These are phyloP conservation scores for Cassiopea andromeda DNA, from an alignment of 30 jellyfish, hydroid and myxozoan species.

Conservation along the genomic window DNA sequence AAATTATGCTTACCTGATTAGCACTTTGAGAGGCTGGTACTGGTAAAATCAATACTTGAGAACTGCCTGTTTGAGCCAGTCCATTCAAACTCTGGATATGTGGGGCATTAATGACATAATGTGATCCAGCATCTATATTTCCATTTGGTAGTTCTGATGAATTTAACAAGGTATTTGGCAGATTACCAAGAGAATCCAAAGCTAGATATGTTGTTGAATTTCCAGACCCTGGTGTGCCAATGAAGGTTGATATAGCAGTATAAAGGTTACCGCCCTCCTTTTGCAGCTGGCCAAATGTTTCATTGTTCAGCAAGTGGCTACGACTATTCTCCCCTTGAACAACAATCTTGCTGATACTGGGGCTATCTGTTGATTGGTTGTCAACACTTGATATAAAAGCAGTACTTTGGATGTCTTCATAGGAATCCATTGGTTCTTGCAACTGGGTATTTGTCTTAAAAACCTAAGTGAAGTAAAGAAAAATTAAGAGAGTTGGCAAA, in stretches of 20 bases:
- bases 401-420: background rate
- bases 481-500: background rate
- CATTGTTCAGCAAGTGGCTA: background rate
- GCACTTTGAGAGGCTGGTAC: conserved; percentile 52
- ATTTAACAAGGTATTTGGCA: conserved; percentile 37
- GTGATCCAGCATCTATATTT: conserved; percentile 37
- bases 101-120: conserved; percentile 42
- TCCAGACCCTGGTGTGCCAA: conserved; percentile 35
- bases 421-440: background rate
- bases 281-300: conserved; percentile 1
- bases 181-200: conserved; percentile 36
- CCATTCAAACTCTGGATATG: conserved; percentile 33
- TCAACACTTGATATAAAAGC: background rate
- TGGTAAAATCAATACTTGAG: conserved; percentile 48
- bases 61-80: conserved; percentile 43
- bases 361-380: background rate
- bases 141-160: conserved; percentile 39
- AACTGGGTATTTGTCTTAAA: background rate
- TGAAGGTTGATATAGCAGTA: conserved; percentile 13
- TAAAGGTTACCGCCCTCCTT: conserved; percentile 9
- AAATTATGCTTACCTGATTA: conserved; percentile 11
- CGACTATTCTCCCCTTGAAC: background rate
- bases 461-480: background rate
- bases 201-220: conserved; percentile 31
- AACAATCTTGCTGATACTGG: background rate